Base-by-base conservation (phyloP, 1,140 invertebrate genomes). In the Drosophila pruinosa region DNA sequence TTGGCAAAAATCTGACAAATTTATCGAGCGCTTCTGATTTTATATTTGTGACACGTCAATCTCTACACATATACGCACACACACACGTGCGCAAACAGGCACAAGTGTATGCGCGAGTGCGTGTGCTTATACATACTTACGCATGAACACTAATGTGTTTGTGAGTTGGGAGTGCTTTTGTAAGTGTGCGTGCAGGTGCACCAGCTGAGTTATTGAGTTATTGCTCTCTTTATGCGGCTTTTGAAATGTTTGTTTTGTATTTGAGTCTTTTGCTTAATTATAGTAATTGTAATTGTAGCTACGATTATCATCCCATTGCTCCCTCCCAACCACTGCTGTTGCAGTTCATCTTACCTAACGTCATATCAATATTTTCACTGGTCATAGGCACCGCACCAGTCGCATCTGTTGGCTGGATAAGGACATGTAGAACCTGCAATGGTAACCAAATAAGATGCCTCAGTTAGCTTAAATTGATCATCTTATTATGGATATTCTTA, bases 291-390 rank as follows among this genome's bases (percentile, higher is more conserved):
- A 8, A 14, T 31, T 41, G 36, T 36, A 39, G 6, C 10, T 12
- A 22, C 19, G 3, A n/a, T 59, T 50, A n/a, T n/a, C 26, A 31
- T 34, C 17, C 5, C 10, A 5, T 3, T 15, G 14, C 26, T 6
- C 4, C 4, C 1, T 24, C 4, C 1, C 8, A 10, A 1, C 15
- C 39, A 24, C 14, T 15, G 5, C 8, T 22, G 34, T 1, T 34
- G 1, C 7, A 22, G 1, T 1, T 7, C 10, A 19, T 17, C 92
- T 94, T 93, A 97, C 96, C 95, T 93, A 97, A 93, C 68, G 95
- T 95, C 93, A 94, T 94, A 92, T 96, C 95, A 92, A 97, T 94
- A 92, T 96, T 97, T 80, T 94, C 92, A 91, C 94, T 92, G 59
- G 94, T 96, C 77, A 97, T 93, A 85, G 95, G 92, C 41, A 96